These are phyloP conservation scores for Orthosia incerta DNA, from an alignment of 2,888 invertebrate species.

Conservation along the genomic window DNA sequence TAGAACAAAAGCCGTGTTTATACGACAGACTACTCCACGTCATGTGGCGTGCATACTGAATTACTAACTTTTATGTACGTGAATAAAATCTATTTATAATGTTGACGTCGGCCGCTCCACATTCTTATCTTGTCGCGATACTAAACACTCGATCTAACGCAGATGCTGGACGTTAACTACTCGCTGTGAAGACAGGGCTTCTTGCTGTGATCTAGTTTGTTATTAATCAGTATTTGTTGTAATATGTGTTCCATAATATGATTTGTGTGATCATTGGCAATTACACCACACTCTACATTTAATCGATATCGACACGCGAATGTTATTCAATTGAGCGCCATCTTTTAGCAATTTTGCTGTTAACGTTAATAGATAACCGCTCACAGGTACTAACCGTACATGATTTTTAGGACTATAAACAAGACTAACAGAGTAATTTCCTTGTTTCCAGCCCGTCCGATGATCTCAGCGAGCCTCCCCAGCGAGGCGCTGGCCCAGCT, in stretches of 20 bases:
- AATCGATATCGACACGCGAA: constrained; percentile 10
- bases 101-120: constrained; percentile 86
- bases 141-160: constrained; percentile 78
- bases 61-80: constrained; percentile 82
- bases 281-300: background rate
- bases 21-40: constrained; percentile 77
- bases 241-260: constrained; percentile 19
- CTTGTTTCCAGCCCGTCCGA: constrained; percentile 89
- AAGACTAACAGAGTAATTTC: constrained; percentile 45
- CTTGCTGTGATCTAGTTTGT: constrained; percentile 48
- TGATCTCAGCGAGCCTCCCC: constrained; percentile 93
- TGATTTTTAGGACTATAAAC: background rate
- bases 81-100: constrained; percentile 89
- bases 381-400: too few species aligned
- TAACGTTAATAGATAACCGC: too few species aligned
- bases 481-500: constrained; percentile 92
- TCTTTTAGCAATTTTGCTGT: constrained; percentile 7
- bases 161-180: constrained; percentile 75
- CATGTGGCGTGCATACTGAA: constrained; percentile 80
- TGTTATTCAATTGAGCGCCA: constrained; percentile 22
- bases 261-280: constrained; percentile 3
- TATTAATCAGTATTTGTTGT: constrained; percentile 49
- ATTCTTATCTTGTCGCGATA: constrained; percentile 86
- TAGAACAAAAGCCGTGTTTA: constrained; percentile 74
- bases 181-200: constrained; percentile 61